Evolutionary conservation across 2,113 vertebrate genomes (phyloP).

Genomic region (Shinisaurus crocodilurus): DNA sequence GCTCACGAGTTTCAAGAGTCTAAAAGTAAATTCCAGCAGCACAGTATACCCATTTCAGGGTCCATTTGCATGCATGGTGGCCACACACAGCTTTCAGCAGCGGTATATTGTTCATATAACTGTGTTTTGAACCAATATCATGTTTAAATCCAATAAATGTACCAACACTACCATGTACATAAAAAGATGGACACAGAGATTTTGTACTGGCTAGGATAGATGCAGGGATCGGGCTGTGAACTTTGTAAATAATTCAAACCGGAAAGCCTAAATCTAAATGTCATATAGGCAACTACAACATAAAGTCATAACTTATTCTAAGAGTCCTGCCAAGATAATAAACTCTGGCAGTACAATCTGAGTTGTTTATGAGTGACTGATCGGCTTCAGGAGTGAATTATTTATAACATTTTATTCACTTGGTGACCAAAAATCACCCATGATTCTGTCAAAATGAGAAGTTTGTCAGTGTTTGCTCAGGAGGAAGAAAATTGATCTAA

Average conservation of each 20-base stretch:
- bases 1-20: too few species aligned
- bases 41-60: neutral
- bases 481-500: constrained; percentile 10
- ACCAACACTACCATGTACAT: neutral
- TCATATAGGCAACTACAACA: constrained; percentile 22
- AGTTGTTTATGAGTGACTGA: neutral
- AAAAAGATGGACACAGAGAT: neutral
- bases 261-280: constrained; percentile 35
- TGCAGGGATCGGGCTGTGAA: constrained; percentile 4
- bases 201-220: neutral
- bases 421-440: constrained; percentile 8
- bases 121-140: constrained; percentile 43
- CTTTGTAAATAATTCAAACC: constrained; percentile 32
- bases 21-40: neutral
- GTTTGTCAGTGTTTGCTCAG: constrained; percentile 24
- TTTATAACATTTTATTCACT: neutral
- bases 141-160: constrained; percentile 9
- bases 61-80: neutral
- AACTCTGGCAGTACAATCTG: constrained; percentile 25
- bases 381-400: constrained; percentile 9
- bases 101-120: neutral
- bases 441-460: constrained; percentile 10
- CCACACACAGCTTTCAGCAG: neutral
- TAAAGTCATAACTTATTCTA: constrained; percentile 6
- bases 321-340: neutral